Percentiles rank a stretch among this genome's conserved stretches.
Evolutionary conservation across 2,797 vertebrate genomes (phyloP).

Genomic region (Paguma larvata): DNA sequence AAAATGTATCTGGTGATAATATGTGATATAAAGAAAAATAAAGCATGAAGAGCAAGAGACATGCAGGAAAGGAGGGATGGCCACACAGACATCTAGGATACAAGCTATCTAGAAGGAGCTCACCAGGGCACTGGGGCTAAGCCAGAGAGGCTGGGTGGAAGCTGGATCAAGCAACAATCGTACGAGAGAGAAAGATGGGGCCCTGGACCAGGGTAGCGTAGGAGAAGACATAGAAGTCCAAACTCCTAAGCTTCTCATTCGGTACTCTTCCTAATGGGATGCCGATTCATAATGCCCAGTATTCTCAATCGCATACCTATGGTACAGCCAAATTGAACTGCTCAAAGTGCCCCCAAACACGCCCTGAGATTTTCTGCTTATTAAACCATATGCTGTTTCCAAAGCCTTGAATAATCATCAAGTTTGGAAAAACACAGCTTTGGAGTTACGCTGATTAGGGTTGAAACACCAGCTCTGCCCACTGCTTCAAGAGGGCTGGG

Average conservation of each 20-base stretch:
- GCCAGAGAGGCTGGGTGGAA: background rate
- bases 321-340: background rate
- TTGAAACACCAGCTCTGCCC: background rate
- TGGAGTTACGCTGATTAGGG: background rate
- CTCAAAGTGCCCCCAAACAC: background rate
- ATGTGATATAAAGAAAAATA: background rate
- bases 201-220: background rate
- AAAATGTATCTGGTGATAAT: background rate
- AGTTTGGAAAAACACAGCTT: conserved; percentile 5
- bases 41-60: background rate
- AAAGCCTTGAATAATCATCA: background rate
- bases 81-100: background rate
- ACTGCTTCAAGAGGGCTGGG: background rate
- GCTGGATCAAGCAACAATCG: background rate
- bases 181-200: background rate
- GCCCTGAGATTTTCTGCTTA: background rate
- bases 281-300: background rate
- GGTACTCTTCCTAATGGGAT: background rate
- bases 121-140: background rate
- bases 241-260: conserved; percentile 1
- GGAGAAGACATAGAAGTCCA: background rate
- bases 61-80: background rate
- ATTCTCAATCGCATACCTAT: background rate
- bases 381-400: background rate
- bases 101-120: background rate